Evolutionary conservation across 2,888 invertebrate genomes (phyloP).

Genomic region (Oscheius sp.): DNA sequence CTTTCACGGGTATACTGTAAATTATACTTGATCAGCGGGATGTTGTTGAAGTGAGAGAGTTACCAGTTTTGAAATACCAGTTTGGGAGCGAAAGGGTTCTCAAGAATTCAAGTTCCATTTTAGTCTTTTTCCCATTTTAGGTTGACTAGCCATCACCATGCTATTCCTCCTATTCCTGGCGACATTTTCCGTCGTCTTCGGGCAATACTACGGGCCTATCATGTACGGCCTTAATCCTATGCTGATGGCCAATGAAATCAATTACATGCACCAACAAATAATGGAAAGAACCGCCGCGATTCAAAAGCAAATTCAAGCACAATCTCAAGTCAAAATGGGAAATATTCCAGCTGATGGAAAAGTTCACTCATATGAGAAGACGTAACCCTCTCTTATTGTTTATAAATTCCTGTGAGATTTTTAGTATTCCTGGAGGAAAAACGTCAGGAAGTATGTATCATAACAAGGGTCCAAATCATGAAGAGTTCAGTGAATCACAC

Average conservation of each 20-base stretch:
- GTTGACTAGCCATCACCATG: not conserved
- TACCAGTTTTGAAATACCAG: not conserved
- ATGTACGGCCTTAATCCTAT: not conserved
- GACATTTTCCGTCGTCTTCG: not conserved
- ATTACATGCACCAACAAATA: constrained; percentile 5
- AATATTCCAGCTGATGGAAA: constrained; percentile 5
- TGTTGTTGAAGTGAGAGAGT: not conserved
- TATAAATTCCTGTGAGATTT: not conserved
- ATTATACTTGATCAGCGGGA: not conserved
- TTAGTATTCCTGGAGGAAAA: constrained; percentile 8
- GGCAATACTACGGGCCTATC: not conserved
- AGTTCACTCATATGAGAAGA: constrained; percentile 9
- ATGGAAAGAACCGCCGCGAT: not conserved
- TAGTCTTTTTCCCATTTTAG: no score
- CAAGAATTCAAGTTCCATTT: not conserved
- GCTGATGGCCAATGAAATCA: not conserved
- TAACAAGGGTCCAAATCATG: not conserved
- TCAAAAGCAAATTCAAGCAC: not conserved
- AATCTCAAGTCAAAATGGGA: not conserved
- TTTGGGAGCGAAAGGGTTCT: not conserved
- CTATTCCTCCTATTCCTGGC: not conserved
- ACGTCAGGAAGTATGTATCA: not conserved
- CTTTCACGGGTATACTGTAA: no score
- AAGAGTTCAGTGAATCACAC: not conserved
- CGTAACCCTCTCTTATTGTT: not conserved